Percentiles rank a stretch among this genome's conserved stretches.
phyloP scores from a whole-genome alignment of 2,888 invertebrate genomes.

The Acrocera orbiculus region DNA sequence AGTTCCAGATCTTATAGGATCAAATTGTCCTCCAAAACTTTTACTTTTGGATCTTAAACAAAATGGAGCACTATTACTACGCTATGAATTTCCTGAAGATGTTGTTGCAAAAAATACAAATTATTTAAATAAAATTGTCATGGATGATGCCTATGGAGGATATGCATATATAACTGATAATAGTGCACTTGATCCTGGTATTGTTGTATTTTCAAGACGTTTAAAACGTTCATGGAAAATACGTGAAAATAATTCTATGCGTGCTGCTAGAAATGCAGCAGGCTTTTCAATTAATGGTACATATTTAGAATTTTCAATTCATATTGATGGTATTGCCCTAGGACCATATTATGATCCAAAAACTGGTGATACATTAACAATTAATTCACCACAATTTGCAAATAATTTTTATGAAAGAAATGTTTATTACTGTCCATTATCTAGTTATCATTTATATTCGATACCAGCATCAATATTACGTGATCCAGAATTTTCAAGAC shows the following conservation, averaged over 20 bases:
- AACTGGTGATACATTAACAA: conserved; percentile 13
- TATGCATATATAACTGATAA: conserved; percentile 59
- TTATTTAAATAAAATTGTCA: conserved; percentile 52
- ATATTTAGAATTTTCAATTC: conserved; percentile 37
- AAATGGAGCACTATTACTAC: conserved; percentile 36
- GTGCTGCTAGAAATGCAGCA: conserved; percentile 38
- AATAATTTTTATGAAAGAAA: conserved; percentile 23
- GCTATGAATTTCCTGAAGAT: conserved; percentile 43
- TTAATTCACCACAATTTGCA: conserved; percentile 13
- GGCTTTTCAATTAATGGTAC: conserved; percentile 43
- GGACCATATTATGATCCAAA: conserved; percentile 38
- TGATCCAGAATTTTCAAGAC: conserved; percentile 33
- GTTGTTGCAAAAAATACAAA: conserved; percentile 40
- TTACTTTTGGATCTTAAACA: conserved; percentile 47
- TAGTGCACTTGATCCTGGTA: conserved; percentile 47
- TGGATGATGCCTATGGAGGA: conserved; percentile 47
- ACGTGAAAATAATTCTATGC: conserved; percentile 45
- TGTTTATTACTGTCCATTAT: conserved; percentile 50
- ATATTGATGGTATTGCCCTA: conserved; percentile 53
- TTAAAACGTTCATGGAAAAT: conserved; percentile 53
- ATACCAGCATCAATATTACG: conserved; percentile 43
- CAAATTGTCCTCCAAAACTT: conserved; percentile 53
- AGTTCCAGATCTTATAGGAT: no score
- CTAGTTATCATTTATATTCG: conserved; percentile 48
- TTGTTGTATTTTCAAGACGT: conserved; percentile 49